phyloP scores from a whole-genome alignment of 1,140 invertebrate genomes.

The Zaprionus ghesquierei region DNA sequence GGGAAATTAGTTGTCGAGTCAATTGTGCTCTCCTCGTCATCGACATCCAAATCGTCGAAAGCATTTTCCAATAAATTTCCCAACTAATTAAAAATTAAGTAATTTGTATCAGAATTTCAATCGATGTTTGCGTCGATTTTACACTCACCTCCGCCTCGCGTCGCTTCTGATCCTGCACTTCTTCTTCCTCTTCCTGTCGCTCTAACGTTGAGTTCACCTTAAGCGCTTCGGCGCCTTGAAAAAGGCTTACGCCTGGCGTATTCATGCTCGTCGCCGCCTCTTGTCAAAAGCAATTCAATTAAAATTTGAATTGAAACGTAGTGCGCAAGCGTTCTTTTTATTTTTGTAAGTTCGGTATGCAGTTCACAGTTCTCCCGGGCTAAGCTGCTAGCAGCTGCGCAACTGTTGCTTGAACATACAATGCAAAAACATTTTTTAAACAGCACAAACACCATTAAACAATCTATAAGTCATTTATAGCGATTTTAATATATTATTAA shows the following conservation, averaged over 20 bases:
- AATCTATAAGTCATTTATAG: not conserved
- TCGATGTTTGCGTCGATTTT: not conserved
- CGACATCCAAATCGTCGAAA: slow-evolving; percentile 85
- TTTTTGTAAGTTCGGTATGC: slow-evolving; percentile 4
- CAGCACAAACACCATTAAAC: not conserved
- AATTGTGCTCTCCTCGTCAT: slow-evolving; percentile 84
- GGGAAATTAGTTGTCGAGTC: slow-evolving; percentile 70
- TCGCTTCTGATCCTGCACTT: slow-evolving; percentile 84
- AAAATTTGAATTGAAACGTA: slow-evolving; percentile 31
- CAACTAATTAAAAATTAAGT: slow-evolving; percentile 73
- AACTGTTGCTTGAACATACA: not conserved
- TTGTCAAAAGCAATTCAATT: slow-evolving; percentile 23
- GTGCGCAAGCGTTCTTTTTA: slow-evolving; percentile 37
- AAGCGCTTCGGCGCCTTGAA: slow-evolving; percentile 84
- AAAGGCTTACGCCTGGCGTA: slow-evolving; percentile 85
- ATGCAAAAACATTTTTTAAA: not conserved
- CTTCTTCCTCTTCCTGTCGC: slow-evolving; percentile 85
- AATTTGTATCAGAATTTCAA: not conserved
- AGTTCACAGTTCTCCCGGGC: not conserved
- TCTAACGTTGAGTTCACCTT: slow-evolving; percentile 84
- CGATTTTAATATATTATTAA: not conserved
- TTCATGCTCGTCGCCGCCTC: slow-evolving; percentile 75
- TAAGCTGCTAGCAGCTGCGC: not conserved
- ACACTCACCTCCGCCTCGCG: slow-evolving; percentile 84
- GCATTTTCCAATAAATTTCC: slow-evolving; percentile 84